These are phyloP conservation scores for Pogonognathellus flavescens DNA, from an alignment of 1,140 invertebrate species.

Conservation along the genomic window DNA sequence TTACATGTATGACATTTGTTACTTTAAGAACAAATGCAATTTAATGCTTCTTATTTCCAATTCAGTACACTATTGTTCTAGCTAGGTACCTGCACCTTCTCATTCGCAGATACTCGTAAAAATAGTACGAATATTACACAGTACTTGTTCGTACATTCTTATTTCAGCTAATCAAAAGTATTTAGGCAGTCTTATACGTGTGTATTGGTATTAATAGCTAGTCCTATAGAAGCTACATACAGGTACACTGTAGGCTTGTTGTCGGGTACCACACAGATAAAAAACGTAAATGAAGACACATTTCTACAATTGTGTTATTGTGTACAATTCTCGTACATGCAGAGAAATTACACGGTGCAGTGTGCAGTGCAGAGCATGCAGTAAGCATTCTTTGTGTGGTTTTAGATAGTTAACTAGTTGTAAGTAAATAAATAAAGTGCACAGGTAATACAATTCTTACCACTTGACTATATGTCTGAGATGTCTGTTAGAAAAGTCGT, in stretches of 20 bases:
- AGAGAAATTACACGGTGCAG: neutral
- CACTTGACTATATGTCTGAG: too few relatives aligned
- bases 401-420: too few relatives aligned
- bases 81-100: neutral
- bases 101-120: neutral
- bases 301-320: neutral
- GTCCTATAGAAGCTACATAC: neutral
- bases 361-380: too few relatives aligned
- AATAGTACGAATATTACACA: neutral
- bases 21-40: neutral
- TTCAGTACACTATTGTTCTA: neutral
- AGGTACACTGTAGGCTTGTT: neutral
- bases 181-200: neutral
- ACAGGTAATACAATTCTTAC: too few relatives aligned
- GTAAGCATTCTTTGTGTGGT: too few relatives aligned
- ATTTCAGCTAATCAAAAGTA: neutral
- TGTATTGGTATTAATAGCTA: too few relatives aligned
- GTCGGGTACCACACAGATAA: too few relatives aligned
- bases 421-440: too few relatives aligned
- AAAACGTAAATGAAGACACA: neutral
- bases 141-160: neutral
- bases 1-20: constrained; percentile 20
- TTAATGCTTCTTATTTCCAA: neutral
- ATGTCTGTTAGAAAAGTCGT: too few relatives aligned
- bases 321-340: neutral